Conservation (phyloP, 2,888 invertebrate species). For the Drosophila niveifrons region DNA sequence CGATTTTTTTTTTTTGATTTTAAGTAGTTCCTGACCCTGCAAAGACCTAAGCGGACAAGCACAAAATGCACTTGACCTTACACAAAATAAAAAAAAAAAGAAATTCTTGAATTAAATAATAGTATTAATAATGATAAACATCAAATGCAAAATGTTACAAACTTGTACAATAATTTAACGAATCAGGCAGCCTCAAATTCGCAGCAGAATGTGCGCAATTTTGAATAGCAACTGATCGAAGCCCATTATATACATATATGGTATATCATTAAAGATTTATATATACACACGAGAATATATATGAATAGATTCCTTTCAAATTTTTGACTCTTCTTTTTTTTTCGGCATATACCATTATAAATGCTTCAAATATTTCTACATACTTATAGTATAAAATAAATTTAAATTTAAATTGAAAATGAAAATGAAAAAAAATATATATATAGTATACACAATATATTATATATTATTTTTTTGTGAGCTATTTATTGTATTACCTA, state of each 20-base stretch:
- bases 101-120: slow-evolving; percentile 31
- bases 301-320: slow-evolving; percentile 43
- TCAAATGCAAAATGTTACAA: slow-evolving; percentile 54
- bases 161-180: slow-evolving; percentile 66
- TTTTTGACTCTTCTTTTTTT: slow-evolving; percentile 47
- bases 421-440: slow-evolving; percentile 12
- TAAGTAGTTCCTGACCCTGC: slow-evolving; percentile 41
- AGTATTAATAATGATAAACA: slow-evolving; percentile 14
- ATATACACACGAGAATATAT: slow-evolving; percentile 14
- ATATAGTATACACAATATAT: slow-evolving; percentile 22
- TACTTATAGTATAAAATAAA: slow-evolving; percentile 27
- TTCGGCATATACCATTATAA: slow-evolving; percentile 39
- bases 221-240: slow-evolving; percentile 7
- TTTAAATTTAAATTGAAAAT: slow-evolving; percentile 3
- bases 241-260: slow-evolving; percentile 26
- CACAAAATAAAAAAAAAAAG: slow-evolving; percentile 13
- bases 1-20: slow-evolving; percentile 36
- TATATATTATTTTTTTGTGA: slow-evolving; percentile 51
- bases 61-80: slow-evolving; percentile 55
- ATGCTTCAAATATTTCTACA: slow-evolving; percentile 49
- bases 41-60: slow-evolving; percentile 36
- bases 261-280: slow-evolving; percentile 39
- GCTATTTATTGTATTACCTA: slow-evolving; percentile 55
- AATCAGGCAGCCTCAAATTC: not conserved
- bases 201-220: no score